Percentiles rank a stretch among this genome's conserved stretches.
These are phyloP conservation scores for Eumacrocentrus americanus DNA, from an alignment of 2,888 invertebrate genomes.

Conservation along the genomic window DNA sequence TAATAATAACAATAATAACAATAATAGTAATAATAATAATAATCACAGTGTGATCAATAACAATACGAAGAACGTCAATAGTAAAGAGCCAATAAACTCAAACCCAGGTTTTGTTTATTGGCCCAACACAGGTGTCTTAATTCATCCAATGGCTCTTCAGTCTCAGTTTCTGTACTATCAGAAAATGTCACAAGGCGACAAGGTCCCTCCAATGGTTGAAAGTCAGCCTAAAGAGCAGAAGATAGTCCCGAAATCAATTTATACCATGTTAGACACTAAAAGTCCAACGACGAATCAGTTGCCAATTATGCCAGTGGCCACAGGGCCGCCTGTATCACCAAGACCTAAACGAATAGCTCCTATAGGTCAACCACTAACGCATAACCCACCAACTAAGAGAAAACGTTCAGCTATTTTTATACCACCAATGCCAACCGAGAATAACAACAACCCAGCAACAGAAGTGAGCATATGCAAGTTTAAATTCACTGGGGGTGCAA, in stretches of 20 bases:
- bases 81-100: slow-evolving; percentile 56
- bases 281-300: slow-evolving; percentile 38
- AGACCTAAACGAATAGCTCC: slow-evolving; percentile 64
- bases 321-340: slow-evolving; percentile 52
- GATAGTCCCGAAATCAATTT: slow-evolving; percentile 60
- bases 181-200: slow-evolving; percentile 68
- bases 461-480: slow-evolving; percentile 93
- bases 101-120: slow-evolving; percentile 70
- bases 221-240: slow-evolving; percentile 48
- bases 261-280: slow-evolving; percentile 55
- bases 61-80: slow-evolving; percentile 57
- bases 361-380: slow-evolving; percentile 43
- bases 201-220: slow-evolving; percentile 43
- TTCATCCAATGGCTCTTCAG: slow-evolving; percentile 76
- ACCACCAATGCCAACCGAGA: slow-evolving; percentile 79
- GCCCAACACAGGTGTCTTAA: slow-evolving; percentile 74
- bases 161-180: slow-evolving; percentile 78
- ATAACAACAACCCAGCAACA: slow-evolving; percentile 76
- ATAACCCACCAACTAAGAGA: slow-evolving; percentile 67
- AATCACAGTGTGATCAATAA: slow-evolving; percentile 25
- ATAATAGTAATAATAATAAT: slow-evolving; percentile 37
- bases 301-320: slow-evolving; percentile 36
- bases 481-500: slow-evolving; percentile 90
- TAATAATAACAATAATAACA: too few species aligned
- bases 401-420: slow-evolving; percentile 85